Percentiles rank a stretch among this genome's conserved stretches.
Evolutionary conservation across 2,888 invertebrate genomes (phyloP).

Genomic region (Cheilosia urbana): DNA sequence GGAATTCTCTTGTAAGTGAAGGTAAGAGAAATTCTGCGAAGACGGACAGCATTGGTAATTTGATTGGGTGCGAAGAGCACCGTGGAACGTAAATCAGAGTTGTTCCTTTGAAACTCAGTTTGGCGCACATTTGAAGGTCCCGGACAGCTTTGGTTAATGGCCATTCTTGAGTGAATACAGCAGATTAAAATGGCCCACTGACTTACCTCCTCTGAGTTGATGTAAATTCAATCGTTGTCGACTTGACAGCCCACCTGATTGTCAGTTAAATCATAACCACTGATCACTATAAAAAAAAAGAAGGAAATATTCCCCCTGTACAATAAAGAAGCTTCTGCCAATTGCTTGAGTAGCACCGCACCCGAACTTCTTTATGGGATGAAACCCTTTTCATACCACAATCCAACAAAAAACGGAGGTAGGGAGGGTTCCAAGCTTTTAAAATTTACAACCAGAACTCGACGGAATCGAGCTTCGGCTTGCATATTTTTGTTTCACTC

Average conservation of each 20-base stretch:
- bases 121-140: too few relatives aligned
- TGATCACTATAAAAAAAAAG: too few relatives aligned
- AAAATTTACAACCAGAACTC: not conserved
- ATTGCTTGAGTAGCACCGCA: not conserved
- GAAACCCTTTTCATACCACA: not conserved
- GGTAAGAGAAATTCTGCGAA: not conserved
- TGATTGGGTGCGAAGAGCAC: not conserved
- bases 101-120: not conserved
- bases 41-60: not conserved
- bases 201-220: too few relatives aligned
- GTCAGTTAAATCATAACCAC: too few relatives aligned
- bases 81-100: not conserved
- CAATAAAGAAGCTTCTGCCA: not conserved
- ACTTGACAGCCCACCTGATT: too few relatives aligned
- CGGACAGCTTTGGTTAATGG: too few relatives aligned
- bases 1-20: not conserved
- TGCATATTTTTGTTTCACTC: conserved; percentile 4
- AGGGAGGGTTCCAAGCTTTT: not conserved
- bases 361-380: not conserved
- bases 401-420: not conserved
- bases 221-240: too few relatives aligned
- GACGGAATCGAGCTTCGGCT: not conserved
- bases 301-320: not conserved
- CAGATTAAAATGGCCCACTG: too few relatives aligned
- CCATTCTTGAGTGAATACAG: too few relatives aligned